These are phyloP conservation scores for Denticeps clupeoides DNA, from an alignment of 2,797 vertebrate species.

Conservation along the genomic window DNA sequence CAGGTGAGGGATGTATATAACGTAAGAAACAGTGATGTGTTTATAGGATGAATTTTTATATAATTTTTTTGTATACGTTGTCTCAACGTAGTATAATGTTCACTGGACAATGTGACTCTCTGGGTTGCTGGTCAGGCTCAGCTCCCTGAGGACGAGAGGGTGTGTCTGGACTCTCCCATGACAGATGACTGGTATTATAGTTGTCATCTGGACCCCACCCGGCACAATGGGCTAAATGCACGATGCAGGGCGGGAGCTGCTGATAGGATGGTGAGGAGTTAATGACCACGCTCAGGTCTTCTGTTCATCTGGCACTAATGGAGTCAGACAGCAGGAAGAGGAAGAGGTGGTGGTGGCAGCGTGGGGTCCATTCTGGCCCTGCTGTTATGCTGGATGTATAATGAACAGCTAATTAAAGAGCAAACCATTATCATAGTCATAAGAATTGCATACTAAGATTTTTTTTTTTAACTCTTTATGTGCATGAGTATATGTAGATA, in stretches of 20 bases:
- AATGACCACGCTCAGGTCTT: conserved; percentile 62
- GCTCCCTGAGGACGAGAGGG: conserved; percentile 29
- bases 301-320: conserved; percentile 63
- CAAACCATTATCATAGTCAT: conserved; percentile 63
- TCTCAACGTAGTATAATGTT: no score
- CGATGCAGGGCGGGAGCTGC: conserved; percentile 43
- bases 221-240: conserved; percentile 62
- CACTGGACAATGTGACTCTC: no score
- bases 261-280: conserved; percentile 41
- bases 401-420: conserved; percentile 72
- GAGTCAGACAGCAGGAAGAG: conserved; percentile 50
- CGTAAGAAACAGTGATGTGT: no score
- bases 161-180: conserved; percentile 59
- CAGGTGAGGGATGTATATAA: no score
- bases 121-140: no score
- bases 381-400: conserved; percentile 62
- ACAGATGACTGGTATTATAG: conserved; percentile 76
- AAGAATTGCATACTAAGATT: conserved; percentile 53
- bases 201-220: conserved; percentile 72
- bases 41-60: no score
- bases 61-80: no score
- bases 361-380: neutral
- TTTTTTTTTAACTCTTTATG: no score
- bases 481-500: no score
- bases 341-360: conserved; percentile 26